Base-by-base conservation (phyloP, 2,113 vertebrate species). In the Poeciliopsis occidentalis region DNA sequence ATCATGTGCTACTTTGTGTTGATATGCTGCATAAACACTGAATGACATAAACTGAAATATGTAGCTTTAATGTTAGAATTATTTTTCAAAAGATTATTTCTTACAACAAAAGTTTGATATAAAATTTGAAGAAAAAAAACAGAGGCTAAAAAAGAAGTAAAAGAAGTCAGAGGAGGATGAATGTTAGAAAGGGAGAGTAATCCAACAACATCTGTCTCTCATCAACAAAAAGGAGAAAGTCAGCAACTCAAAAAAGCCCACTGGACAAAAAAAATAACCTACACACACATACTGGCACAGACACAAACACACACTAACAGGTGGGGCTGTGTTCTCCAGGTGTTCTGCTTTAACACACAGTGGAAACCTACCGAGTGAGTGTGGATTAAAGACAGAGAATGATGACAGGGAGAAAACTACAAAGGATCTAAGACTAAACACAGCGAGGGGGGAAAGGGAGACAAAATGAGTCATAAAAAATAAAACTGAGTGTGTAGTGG, bases 201-300 rank as follows among this genome's bases (percentile, higher is more conserved):
- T 73, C 85, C 87, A 88, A 90, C 74, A 89, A 92, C 92, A 93
- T 93, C 91, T 93, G 92, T 92, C 84, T 90, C 85, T 86, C 87
- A 93, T 93, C 90, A 90, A 70, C 68, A 71, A 73, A 86, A 90
- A 90, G 83, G 81, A 90, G 84, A 93, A 91, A 90, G 90, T 91
- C 90, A 91, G 91, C 92, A 90, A 81, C 85, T 83, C 73, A 32
- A 81, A 79, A 91, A 86, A 83, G 86, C 85, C 78, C 75, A 79
- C 72, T 67, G 75, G 79, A 91, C 83, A 85, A 72, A 90, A 89
- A 27, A 54, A 24, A 10, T 47, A 17, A 66, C 26, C 12, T 47
- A 29, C 57, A 63, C 37, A 47, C 72, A 64, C 51, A 73, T 12
- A 69, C 29, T 31, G 64, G 65, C 31, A 11, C 71, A 71, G 29